Conservation (phyloP, 2,888 invertebrate species). For the Xestia ashworthii region DNA sequence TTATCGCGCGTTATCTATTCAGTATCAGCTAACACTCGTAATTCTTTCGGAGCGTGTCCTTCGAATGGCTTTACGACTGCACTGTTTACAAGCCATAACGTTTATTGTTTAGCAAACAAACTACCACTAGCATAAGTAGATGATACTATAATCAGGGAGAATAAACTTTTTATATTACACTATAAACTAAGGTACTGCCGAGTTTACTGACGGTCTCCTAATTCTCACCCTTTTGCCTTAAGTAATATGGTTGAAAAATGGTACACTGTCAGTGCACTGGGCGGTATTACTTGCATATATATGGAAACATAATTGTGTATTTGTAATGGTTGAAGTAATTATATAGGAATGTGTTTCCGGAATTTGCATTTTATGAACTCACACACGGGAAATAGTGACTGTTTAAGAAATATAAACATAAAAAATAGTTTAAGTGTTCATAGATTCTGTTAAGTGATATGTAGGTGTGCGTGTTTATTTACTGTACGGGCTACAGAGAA, state of each 20-base stretch:
- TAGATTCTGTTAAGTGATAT: neutral
- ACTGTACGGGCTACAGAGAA: neutral
- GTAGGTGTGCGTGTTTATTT: neutral
- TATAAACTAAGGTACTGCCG: slow-evolving; percentile 19
- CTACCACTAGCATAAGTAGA: slow-evolving; percentile 56
- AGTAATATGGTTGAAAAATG: too few species aligned
- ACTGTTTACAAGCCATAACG: slow-evolving; percentile 61
- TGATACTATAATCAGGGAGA: slow-evolving; percentile 43
- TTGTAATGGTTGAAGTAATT: neutral
- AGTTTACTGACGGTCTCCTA: too few species aligned
- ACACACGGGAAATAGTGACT: neutral
- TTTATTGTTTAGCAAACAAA: slow-evolving; percentile 59
- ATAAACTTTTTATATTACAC: slow-evolving; percentile 55
- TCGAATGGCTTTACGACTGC: slow-evolving; percentile 56
- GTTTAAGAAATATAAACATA: neutral
- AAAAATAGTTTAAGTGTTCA: neutral
- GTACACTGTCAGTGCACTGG: neutral
- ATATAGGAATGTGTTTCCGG: neutral
- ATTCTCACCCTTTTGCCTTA: too few species aligned
- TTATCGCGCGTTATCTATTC: slow-evolving; percentile 48
- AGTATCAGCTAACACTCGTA: slow-evolving; percentile 43
- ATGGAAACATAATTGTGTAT: slow-evolving; percentile 3
- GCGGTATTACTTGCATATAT: slow-evolving; percentile 24
- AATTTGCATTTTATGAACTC: neutral
- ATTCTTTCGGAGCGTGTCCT: slow-evolving; percentile 51